A percentile compares a stretch with the other conserved stretches of the same genome.
phyloP scores from a whole-genome alignment of 2,888 invertebrate species.

The Galerucella nymphaeae region DNA sequence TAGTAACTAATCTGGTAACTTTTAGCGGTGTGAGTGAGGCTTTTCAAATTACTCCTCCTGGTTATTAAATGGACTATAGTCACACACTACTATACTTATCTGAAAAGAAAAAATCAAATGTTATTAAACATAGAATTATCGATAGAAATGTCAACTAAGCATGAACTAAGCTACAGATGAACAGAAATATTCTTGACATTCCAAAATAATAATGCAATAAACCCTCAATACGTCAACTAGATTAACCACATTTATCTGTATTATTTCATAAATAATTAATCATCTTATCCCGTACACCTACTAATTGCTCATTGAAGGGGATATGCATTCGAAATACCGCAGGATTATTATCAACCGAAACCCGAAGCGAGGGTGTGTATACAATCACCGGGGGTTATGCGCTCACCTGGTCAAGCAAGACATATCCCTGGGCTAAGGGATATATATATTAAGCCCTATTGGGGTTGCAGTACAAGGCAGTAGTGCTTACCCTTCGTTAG shows the following conservation, averaged over 20 bases:
- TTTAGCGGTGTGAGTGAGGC: no score
- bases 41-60: no score
- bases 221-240: no score
- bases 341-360: slow-evolving; percentile 15
- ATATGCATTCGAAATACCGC: slow-evolving; percentile 11
- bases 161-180: no score
- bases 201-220: no score
- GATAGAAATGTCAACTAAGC: no score
- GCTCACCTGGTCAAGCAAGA: slow-evolving; percentile 32
- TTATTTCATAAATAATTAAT: slow-evolving; percentile 7
- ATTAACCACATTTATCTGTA: not conserved
- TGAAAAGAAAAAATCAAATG: no score
- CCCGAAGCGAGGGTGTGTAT: slow-evolving; percentile 11
- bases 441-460: slow-evolving; percentile 8
- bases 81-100: no score
- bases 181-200: no score
- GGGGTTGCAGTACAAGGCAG: slow-evolving; percentile 10
- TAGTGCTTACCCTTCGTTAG: slow-evolving; percentile 25
- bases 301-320: slow-evolving; percentile 11
- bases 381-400: not conserved
- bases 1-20: no score
- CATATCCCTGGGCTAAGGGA: slow-evolving; percentile 18
- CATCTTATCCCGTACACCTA: not conserved
- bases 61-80: no score
- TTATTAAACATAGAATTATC: no score